Evolutionary conservation across 2,888 invertebrate genomes (phyloP), one percentile per base, ranked within the genome.

Genomic region (Ichneumoninae sp.): DNA sequence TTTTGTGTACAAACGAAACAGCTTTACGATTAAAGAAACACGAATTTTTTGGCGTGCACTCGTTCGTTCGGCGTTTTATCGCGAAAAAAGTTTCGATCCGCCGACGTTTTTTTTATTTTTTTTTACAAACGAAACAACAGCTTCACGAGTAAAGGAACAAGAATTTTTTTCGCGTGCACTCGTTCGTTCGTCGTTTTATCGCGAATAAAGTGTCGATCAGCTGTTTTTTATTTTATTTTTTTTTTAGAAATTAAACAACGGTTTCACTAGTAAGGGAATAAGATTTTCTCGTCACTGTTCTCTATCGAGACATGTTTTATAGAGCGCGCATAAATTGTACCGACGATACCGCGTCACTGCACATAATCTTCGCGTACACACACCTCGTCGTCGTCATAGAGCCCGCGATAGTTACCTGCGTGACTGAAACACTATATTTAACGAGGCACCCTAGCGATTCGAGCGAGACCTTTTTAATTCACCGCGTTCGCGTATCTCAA

Each of bases 401-500:
- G 16, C 33, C 16, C 22, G 40, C 71, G 71, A 73, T 66, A 22
- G 47, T 50, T 66, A 74, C 68, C 68, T 66, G 74, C 74, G 60
- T 63, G 69, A 76, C 30, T 33, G 65, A 69, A 75, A 69, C 63
- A 69, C 73, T 71, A 75, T 57, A 73, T 80, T 78, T 65, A 57
- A 63, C 66, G 63, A 71, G 66, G 50, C 19, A 30, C 26, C 57
- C n/a, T 57, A 16, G 33, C 6, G 5, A 6, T 50, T 68, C 47
- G 69, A 26, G 22, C 13, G 22, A 66, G 36, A 65, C 30, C 16
- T 63, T 63, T 73, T 77, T 54, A 77, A 78, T 78, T 78, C 79
- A 36, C 71, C 50, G 52, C 52, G 68, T 71, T 71, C n/a, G 19
- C 57, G 30, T 13, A n/a, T 13, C 13, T 13, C 13, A 60, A 66